Evolutionary conservation across 2,113 vertebrate species (phyloP).

Genomic region (Motacilla alba): DNA sequence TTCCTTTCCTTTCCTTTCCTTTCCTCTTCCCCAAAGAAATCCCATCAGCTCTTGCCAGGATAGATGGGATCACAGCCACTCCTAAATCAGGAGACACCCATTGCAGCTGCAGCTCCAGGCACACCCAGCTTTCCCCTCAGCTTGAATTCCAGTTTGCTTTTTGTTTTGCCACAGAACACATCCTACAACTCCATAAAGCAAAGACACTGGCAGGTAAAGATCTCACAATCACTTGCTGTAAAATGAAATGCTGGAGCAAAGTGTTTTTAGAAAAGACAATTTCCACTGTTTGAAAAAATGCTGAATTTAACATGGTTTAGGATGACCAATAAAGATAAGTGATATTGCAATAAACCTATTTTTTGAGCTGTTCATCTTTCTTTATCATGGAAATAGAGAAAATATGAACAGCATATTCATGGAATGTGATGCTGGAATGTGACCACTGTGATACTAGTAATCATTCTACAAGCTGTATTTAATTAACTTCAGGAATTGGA

Average conservation of each 20-base stretch:
- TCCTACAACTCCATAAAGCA: background rate
- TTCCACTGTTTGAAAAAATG: rapidly evolving
- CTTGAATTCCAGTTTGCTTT: background rate
- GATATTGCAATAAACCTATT: background rate
- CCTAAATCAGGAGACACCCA: background rate
- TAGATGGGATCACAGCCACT: background rate
- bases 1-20: too few relatives aligned
- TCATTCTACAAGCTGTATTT: background rate
- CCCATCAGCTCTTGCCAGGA: background rate
- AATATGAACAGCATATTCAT: background rate
- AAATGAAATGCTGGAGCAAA: background rate
- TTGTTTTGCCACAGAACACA: background rate
- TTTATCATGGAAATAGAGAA: background rate
- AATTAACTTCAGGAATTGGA: background rate
- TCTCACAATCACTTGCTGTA: background rate
- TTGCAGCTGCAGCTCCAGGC: background rate
- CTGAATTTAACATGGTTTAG: background rate
- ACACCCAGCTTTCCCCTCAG: background rate
- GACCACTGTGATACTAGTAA: background rate
- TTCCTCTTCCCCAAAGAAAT: background rate
- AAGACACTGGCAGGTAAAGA: background rate
- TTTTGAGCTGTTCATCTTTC: background rate
- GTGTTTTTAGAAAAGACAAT: background rate
- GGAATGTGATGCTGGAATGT: background rate
- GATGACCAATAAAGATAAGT: background rate